Base-by-base conservation (phyloP, 1,140 invertebrate species). In the Aphaenogaster rudis region DNA sequence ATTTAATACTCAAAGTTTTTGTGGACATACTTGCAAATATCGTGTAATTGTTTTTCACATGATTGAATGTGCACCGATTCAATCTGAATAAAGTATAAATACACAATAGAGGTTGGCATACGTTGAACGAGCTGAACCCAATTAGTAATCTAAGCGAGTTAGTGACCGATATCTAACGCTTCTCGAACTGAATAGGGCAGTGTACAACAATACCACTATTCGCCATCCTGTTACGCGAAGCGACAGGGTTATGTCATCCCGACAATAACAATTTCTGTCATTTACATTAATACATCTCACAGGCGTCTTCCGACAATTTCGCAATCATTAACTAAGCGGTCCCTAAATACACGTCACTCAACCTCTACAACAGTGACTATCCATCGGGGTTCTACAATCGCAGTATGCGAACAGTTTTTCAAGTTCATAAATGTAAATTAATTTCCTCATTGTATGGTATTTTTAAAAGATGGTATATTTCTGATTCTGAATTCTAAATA, bases 231-330 rank as follows among this genome's bases (percentile, higher is more conserved):
- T 67, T 39, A 57, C 48, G 42, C 33, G 63, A 80, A 80, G n/a
- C 63, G 48, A 67, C 78, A 67, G 63, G 61, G 17, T 48, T 52
- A 21, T 50, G 63, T 80, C 78, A 80, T 78, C 21, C 28, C 15
- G 28, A 78, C 78, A 80, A 52, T 80, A 67, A 80, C 78, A 80
- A 80, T 80, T 80, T 80, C 78, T 80, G 63, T 80, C 78, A 80
- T 52, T 80, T 67, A 67, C 78, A 67, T 80, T 67, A 80, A 67
- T 80, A 80, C 39, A 80, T 67, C n/a, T 52, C 45, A 80, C 61
- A 33, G n/a, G n/a, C 78, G 63, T 67, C 78, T 80, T 80, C 78
- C 63, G 63, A 80, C 78, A 80, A 80, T 80, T 80, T 80, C 45
- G 36, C 48, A 80, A 80, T 80, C 61, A 80, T 80, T 80, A 52